Conservation (phyloP, 2,888 invertebrate genomes). For the Ramazzottius varieornatus region DNA sequence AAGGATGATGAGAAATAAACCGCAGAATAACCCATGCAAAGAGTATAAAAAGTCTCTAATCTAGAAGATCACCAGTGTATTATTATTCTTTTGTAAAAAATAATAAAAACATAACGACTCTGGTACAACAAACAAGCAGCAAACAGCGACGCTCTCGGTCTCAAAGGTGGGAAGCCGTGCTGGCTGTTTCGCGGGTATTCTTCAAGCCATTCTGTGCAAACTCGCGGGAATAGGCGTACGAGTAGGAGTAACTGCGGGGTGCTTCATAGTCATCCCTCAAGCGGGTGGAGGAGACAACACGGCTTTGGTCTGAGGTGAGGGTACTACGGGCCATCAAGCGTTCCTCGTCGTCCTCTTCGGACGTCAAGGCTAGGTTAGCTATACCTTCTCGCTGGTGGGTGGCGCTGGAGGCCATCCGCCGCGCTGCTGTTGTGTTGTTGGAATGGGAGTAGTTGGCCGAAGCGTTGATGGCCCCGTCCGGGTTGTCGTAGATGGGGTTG, state of each 20-base stretch:
- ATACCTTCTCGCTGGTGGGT: too few species aligned
- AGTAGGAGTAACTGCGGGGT: neutral
- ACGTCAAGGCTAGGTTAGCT: neutral
- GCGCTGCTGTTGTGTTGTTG: neutral
- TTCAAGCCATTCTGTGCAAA: neutral
- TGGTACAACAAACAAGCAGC: too few species aligned
- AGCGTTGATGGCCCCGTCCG: neutral
- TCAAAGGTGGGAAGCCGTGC: neutral
- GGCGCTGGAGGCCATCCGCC: neutral
- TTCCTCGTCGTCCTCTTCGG: neutral
- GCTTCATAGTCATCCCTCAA: neutral
- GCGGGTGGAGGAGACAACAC: neutral
- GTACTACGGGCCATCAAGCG: slow-evolving; percentile 3
- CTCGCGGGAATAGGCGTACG: neutral
- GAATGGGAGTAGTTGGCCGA: neutral
- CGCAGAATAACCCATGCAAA: too few species aligned
- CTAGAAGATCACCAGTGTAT: too few species aligned
- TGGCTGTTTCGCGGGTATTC: neutral
- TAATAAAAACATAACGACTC: too few species aligned
- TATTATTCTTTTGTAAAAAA: too few species aligned
- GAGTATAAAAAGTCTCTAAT: too few species aligned
- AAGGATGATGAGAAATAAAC: too few species aligned
- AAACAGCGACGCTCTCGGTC: too few species aligned
- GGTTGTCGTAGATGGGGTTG: slow-evolving; percentile 3
- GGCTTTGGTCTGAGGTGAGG: slow-evolving; percentile 3